A percentile compares a stretch with the other conserved stretches of the same genome.
Conservation (phyloP, 1,140 invertebrate species). For the Drosophila punjabiensis region DNA sequence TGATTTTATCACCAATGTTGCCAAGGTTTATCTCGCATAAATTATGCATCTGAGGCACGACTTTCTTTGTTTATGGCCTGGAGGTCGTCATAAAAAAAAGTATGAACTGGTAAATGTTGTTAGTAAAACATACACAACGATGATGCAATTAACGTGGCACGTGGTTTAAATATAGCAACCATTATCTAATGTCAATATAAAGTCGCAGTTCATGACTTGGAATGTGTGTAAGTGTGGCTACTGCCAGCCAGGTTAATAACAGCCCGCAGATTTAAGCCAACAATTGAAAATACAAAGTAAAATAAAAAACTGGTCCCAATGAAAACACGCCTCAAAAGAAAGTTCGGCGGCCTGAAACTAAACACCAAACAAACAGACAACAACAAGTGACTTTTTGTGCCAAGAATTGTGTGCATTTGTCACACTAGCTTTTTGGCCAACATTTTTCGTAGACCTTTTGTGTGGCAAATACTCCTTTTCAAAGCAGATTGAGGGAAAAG, state of each 20-base stretch:
- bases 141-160: slow-evolving; percentile 56
- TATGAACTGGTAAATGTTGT: slow-evolving; percentile 28
- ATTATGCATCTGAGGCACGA: slow-evolving; percentile 43
- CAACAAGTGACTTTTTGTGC: slow-evolving; percentile 42
- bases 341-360: slow-evolving; percentile 51
- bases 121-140: slow-evolving; percentile 2
- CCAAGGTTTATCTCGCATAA: slow-evolving; percentile 11
- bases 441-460: slow-evolving; percentile 41
- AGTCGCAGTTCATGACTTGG: slow-evolving; percentile 71
- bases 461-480: slow-evolving; percentile 17
- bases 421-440: slow-evolving; percentile 39
- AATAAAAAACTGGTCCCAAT: slow-evolving; percentile 25
- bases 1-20: slow-evolving; percentile 24
- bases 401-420: slow-evolving; percentile 55
- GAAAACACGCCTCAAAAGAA: slow-evolving; percentile 70
- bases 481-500: slow-evolving; percentile 39
- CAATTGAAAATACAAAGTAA: slow-evolving; percentile 41
- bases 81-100: slow-evolving; percentile 40
- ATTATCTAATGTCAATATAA: slow-evolving; percentile 71
- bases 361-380: slow-evolving; percentile 37
- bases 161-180: slow-evolving; percentile 25
- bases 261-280: slow-evolving; percentile 22
- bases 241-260: slow-evolving; percentile 56
- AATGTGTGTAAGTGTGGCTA: slow-evolving; percentile 24
- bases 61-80: slow-evolving; percentile 33